Percentiles rank a stretch among this genome's conserved stretches.
Conservation (phyloP, 2,113 vertebrate species). For the Neolamprologus modestus region DNA sequence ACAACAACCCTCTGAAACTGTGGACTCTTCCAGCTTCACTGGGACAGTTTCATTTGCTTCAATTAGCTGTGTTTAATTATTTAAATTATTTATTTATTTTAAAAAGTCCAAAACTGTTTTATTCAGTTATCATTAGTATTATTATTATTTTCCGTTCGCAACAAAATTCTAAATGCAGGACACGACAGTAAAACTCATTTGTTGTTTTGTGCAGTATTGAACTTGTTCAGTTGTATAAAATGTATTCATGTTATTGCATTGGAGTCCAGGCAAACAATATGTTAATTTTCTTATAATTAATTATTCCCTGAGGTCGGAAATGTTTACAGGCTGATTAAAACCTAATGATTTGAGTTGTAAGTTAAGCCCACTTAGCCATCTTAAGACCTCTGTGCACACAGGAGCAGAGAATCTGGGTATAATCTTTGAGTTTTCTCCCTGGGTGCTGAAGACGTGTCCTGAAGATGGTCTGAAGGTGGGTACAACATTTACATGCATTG, state of each 20-base stretch:
- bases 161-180: not conserved
- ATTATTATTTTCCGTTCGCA: not conserved
- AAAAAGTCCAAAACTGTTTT: not conserved
- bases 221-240: not conserved
- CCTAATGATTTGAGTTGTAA: not conserved
- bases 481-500: not conserved
- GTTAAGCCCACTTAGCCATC: not conserved
- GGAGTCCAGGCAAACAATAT: not conserved
- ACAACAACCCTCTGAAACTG: not conserved
- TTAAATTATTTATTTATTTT: not conserved
- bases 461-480: conserved; percentile 93
- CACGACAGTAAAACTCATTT: not conserved
- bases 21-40: not conserved
- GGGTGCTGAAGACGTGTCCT: conserved; percentile 91
- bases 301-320: not conserved
- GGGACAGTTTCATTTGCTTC: not conserved
- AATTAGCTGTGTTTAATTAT: not conserved
- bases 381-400: conserved; percentile 27
- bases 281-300: not conserved
- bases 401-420: conserved; percentile 90
- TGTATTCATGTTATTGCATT: not conserved
- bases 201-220: not conserved
- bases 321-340: not conserved
- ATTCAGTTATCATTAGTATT: not conserved
- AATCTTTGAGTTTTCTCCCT: conserved; percentile 92